phyloP scores from a whole-genome alignment of 2,888 invertebrate species.

The Eledone cirrhosa region DNA sequence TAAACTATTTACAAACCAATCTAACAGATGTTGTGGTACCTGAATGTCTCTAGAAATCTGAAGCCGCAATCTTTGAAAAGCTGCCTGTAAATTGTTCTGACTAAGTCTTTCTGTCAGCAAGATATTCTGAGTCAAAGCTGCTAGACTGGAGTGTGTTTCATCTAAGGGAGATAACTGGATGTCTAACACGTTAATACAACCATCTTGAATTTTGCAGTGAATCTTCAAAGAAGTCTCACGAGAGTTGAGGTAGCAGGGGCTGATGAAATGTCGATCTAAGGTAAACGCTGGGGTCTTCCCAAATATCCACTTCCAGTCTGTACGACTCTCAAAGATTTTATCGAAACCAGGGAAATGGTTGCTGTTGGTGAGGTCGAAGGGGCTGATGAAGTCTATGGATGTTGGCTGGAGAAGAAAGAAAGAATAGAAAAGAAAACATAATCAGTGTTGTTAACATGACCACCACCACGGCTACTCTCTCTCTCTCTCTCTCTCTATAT shows the following conservation, averaged over 20 bases:
- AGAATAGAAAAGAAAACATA: neutral
- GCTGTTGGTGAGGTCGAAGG: conserved; percentile 44
- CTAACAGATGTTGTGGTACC: neutral
- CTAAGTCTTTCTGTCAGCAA: conserved; percentile 1
- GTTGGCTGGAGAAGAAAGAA: conserved; percentile 32
- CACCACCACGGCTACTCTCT: too few relatives aligned
- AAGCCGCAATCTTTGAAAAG: neutral
- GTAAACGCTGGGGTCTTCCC: conserved; percentile 55
- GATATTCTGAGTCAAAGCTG: neutral
- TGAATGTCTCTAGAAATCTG: neutral
- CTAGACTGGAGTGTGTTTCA: neutral
- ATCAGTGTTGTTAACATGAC: too few relatives aligned
- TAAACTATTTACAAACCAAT: neutral
- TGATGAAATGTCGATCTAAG: neutral
- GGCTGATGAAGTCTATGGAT: conserved; percentile 38
- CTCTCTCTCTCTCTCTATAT: too few relatives aligned
- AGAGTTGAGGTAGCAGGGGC: neutral
- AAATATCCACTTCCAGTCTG: conserved; percentile 54
- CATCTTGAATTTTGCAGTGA: neutral
- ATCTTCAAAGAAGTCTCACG: neutral
- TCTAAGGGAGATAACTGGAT: neutral
- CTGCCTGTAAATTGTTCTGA: neutral
- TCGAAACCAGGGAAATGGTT: conserved; percentile 45
- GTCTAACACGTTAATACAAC: neutral
- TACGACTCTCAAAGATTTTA: conserved; percentile 37